Base-by-base conservation (phyloP, 2,888 invertebrate species). In the Drosophila fulvimacula region DNA sequence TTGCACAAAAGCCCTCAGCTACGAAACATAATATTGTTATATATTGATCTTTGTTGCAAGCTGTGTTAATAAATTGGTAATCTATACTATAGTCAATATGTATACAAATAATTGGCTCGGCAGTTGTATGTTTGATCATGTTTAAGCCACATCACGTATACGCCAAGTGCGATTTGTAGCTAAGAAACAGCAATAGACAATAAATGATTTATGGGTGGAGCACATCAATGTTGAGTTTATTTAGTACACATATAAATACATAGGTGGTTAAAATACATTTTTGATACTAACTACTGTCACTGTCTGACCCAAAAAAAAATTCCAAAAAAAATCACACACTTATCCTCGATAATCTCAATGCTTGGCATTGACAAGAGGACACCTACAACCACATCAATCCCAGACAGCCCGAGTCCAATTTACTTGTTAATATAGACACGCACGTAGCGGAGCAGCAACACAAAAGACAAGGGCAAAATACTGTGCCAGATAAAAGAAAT, bases 321-420 rank as follows among this genome's bases (percentile, higher is more conserved):
- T 61, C 64, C 24, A 13, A 9, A 48, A 9, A 48, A 49, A 63
- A 82, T 79, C 77, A 76, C 77, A 80, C 62, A 49, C 27, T 27
- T 48, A 62, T 46, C 36, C 24, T 52, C 61, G 60, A 58, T 46
- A 56, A 69, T 44, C 38, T 34, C 44, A 89, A 88, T 87, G 88
- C 89, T 82, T 66, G 60, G 88, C 84, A 89, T 77, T 89, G 63
- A 64, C 61, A 52, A 64, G 58, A 65, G 64, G 75, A 71, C 73
- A 73, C 59, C 60, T 49, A 44, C 46, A 48, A 61, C 34, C 42
- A 49, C 51, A 17, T 11, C 30, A 48, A 38, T n/a, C 59, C 27
- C 56, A 32, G 46, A 27, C 34, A 48, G 3, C 17, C 7, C 9
- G 17, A n/a, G 19, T 7, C 46, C 41, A 62, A 73, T 61, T 76